Evolutionary conservation across 2,797 vertebrate species (phyloP).

Genomic region (Prionace glauca): DNA sequence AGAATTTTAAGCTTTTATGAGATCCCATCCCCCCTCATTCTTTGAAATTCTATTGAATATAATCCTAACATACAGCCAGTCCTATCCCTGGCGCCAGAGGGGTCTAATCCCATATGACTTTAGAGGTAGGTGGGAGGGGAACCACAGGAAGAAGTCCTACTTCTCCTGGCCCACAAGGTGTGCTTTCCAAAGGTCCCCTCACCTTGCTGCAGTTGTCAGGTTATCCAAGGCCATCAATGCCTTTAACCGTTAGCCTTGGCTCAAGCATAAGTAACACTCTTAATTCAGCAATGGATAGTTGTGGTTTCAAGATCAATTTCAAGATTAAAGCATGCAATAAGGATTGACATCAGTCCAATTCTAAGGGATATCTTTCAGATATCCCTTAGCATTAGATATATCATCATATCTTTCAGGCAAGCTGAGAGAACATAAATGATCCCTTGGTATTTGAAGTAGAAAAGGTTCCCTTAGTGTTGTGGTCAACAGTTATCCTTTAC

Average conservation of each 20-base stretch:
- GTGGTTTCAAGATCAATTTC: neutral
- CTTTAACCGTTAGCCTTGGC: neutral
- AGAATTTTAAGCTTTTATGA: too few relatives aligned
- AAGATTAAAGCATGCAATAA: neutral
- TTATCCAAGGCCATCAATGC: neutral
- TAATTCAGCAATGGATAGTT: neutral
- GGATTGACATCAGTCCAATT: neutral
- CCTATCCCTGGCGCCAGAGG: too few relatives aligned
- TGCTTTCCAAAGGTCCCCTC: neutral
- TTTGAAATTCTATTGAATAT: too few relatives aligned
- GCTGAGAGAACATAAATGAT: neutral
- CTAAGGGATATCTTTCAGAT: too few relatives aligned
- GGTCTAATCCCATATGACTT: too few relatives aligned
- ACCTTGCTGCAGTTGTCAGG: neutral
- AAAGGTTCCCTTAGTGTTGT: neutral
- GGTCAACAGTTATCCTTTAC: neutral
- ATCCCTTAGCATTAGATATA: too few relatives aligned
- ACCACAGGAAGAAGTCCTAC: too few relatives aligned
- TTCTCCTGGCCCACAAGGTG: neutral
- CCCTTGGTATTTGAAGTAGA: neutral
- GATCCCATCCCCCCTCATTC: too few relatives aligned
- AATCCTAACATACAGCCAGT: too few relatives aligned
- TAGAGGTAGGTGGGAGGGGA: too few relatives aligned
- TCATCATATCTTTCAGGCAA: neutral
- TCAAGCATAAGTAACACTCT: neutral